phyloP scores from a whole-genome alignment of 2,113 vertebrate genomes.

The Daubentonia madagascariensis region DNA sequence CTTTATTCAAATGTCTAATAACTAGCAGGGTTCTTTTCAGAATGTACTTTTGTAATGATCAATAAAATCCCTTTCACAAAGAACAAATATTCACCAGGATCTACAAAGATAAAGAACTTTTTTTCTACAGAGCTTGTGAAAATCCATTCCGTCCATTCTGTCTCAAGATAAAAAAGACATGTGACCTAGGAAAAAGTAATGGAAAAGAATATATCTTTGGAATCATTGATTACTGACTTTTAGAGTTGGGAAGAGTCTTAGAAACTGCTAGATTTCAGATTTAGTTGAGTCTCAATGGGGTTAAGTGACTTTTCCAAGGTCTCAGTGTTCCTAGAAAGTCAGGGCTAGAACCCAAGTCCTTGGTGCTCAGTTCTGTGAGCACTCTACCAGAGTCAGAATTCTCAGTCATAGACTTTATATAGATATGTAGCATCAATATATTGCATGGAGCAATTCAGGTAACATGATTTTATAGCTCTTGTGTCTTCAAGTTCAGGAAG shows the following conservation, averaged over 20 bases:
- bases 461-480: background rate
- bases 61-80: constrained; percentile 39
- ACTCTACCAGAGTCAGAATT: background rate
- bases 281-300: background rate
- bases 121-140: constrained; percentile 14
- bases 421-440: rapidly evolving
- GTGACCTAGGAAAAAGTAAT: background rate
- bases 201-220: background rate
- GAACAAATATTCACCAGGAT: constrained; percentile 45
- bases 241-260: background rate
- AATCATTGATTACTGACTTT: constrained; percentile 25
- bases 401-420: background rate
- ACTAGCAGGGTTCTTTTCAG: background rate
- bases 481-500: background rate
- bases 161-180: constrained; percentile 42
- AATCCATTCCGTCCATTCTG: constrained; percentile 43
- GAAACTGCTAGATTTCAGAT: background rate
- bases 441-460: background rate
- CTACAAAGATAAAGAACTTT: constrained; percentile 29
- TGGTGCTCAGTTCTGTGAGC: background rate
- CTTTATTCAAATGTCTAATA: constrained; percentile 6
- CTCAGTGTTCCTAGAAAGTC: background rate
- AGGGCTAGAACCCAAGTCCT: background rate
- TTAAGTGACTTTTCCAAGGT: background rate
- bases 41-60: constrained; percentile 19